A percentile compares a stretch with the other conserved stretches of the same genome.
These are phyloP conservation scores for Anastrepha ludens DNA, from an alignment of 1,140 invertebrate species.

Conservation along the genomic window DNA sequence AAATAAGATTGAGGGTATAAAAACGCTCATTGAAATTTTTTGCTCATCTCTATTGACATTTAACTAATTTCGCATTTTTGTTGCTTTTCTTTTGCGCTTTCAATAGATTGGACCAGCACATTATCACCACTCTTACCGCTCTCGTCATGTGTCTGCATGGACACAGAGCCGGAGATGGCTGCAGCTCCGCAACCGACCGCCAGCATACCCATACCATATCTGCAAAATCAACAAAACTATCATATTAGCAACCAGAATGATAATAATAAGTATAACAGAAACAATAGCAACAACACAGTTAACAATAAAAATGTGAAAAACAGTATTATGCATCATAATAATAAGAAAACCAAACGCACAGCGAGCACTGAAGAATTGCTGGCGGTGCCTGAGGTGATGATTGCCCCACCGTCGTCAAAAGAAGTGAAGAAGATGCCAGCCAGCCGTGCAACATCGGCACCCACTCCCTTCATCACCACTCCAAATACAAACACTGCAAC, in stretches of 20 bases:
- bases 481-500: conserved; percentile 11
- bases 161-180: conserved; percentile 56
- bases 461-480: conserved; percentile 11
- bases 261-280: background rate
- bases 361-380: conserved; percentile 39
- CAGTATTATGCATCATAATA: conserved; percentile 57
- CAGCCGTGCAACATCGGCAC: conserved; percentile 23
- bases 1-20: background rate
- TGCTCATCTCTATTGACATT: background rate
- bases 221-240: conserved; percentile 54
- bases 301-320: conserved; percentile 57
- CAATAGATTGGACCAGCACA: conserved; percentile 72
- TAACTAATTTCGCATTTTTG: conserved; percentile 18
- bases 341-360: conserved; percentile 56
- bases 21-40: background rate
- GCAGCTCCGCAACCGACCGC: conserved; percentile 57
- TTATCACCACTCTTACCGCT: conserved; percentile 63
- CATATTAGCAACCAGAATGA: conserved; percentile 20
- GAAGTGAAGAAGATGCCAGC: conserved; percentile 14
- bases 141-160: conserved; percentile 51
- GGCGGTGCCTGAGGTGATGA: conserved; percentile 11
- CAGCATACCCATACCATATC: conserved; percentile 56
- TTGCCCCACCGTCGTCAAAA: conserved; percentile 20
- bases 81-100: conserved; percentile 55
- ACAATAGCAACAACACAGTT: conserved; percentile 52